Base-by-base conservation (phyloP, 2,888 invertebrate genomes). In the Sisyra terminalis region DNA sequence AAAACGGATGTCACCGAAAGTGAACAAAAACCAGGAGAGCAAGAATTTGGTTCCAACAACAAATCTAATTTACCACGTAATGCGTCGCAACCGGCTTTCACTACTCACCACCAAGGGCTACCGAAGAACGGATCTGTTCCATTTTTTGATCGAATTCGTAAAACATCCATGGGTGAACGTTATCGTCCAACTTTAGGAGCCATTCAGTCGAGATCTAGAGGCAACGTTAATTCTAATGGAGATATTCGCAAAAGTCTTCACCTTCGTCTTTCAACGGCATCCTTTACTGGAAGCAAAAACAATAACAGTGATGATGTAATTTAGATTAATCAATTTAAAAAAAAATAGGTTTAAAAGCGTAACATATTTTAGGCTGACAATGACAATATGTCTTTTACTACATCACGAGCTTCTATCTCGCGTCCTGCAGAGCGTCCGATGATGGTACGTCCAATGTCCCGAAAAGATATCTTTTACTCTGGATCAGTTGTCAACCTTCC, bases 401-500 rank as follows among this genome's bases (percentile, higher is more conserved):
- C 77, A 46, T 80, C 80, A 1, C 81, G 80, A 57, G 56, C 77
- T 45, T 80, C 75, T 0, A 63, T 75, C 1, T 62, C 78, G 11
- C 49, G 59, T 44, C 53, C 59, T 14, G 55, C 58, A 18, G 73
- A 73, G 52, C 69, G 69, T 48, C 66, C 72, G 38, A 68, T 77
- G 49, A 86, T 88, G 69, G 81, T 88, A 11, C 75, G 92, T 13
- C 94, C 94, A 3, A 65, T 96, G 65, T 92, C 92, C 6, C 73
- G 93, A 42, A 92, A 93, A 57, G 97, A 97, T 64, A 94, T 96
- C 55, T 96, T 97, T 70, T 96, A 96, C 65, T 90, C 92, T 2
- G 94, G 97, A 24, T 93, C 93, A 38, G 86, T 97, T 16, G 72
- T 83, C 46, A 88, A 96, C 65, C 71, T 97, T 52, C 89, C 88